Evolutionary conservation across 2,888 invertebrate genomes (phyloP), one percentile per base, ranked within the genome.

Genomic region (Meganola albula): DNA sequence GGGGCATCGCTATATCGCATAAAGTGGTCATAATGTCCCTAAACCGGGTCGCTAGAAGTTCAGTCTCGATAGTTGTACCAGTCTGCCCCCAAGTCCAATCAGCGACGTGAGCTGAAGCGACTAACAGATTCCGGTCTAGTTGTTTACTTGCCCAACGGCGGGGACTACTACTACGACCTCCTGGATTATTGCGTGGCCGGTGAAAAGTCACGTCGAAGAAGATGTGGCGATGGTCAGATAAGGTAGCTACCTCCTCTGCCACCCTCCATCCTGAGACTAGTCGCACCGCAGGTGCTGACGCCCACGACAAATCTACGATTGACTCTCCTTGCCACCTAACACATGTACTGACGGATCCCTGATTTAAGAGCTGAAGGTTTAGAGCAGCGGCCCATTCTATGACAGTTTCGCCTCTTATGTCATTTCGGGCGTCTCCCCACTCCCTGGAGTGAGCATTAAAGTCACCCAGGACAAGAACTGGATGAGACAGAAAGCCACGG

Each of bases 301-400:
- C 20, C 27, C 27, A 18, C 4, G 20, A 20, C 1, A 27, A 12
- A 10, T 27, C 10, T 3, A 18, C 27, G 12, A 27, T 14, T 18
- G 27, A 27, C 20, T 27, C 27, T 7, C 27, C 27, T 20, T 27
- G 27, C 20, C 27, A 27, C 11, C 27, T 18, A 10, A 27, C 27
- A 12, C 27, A 27, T 12, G 21, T 24, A 12, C 9, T 3, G 10
- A 24, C 8, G 10, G 23, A 24, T 2, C 23, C 23, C 23, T 8
- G 23, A 24, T 24, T 24, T 24, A 24, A 24, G 7, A 24, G 23
- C 8, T 12, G 23, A 10, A 24, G 23, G 11, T 24, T 7, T 3
- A 24, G 23, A 5, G 10, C 8, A 1, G 23, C 23, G 11, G 23
- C 23, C 23, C 23, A 24, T 5, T 11, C 10, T 24, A 11, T 10